Evolutionary conservation across 2,888 invertebrate genomes (phyloP), one percentile per base, ranked within the genome.

Genomic region (Xanthia icteritia): DNA sequence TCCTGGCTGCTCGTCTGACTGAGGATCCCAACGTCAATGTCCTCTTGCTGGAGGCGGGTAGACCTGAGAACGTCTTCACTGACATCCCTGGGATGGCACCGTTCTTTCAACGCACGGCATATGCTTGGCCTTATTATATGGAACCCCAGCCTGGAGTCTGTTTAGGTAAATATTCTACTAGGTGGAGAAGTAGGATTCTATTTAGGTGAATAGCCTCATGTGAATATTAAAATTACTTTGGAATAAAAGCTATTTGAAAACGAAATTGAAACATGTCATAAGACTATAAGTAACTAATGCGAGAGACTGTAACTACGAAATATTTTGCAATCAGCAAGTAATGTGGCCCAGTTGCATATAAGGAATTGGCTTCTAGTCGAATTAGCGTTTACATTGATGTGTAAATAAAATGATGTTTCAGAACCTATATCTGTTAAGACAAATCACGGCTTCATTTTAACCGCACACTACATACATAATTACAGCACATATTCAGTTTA

Each of bases 51-150:
- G 98, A 98, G 92, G 97, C 97, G 0, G 95, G 95, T 2, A 92
- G 90, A 71, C 92, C 94, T 9, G 95, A 95, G 86, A 92, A 90
- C 86, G 77, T 97, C 1, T 84, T 97, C 6, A 97, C 97, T 1
- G 97, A 97, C 79, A 89, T 97, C 1, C 97, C 97, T 0, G 92
- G 95, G 0, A 91, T 97, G 2, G 97, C 97, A 1, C 96, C 97
- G 0, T 97, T 94, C 89, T 97, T 97, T 79, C 97, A 97, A 88
- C 92, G 96, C 70, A 97, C 97, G 0, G 96, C 97, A 48, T 97
- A 97, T 88, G 96, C 97, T 79, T 97, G 97, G 97, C 97, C 96
- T 36, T 98, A 97, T 92, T 96, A 94, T 69, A 97, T 97, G 86
- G 97, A 97, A 86, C 97, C 96, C 0, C 97, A 97, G 86, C 91